Conservation (phyloP, 2,888 invertebrate genomes). For the Polyploca ridens region DNA sequence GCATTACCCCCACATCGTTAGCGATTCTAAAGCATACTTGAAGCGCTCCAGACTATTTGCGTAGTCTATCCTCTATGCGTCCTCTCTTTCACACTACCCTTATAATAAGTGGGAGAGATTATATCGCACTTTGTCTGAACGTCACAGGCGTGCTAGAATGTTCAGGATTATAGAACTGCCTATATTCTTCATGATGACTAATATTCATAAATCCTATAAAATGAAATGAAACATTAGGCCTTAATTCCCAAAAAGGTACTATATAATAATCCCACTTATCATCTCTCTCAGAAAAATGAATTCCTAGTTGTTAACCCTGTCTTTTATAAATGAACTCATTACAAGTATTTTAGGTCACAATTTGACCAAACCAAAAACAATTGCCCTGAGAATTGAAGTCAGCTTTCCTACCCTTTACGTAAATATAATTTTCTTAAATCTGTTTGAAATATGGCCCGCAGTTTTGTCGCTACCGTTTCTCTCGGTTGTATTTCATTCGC, state of each 20-base stretch:
- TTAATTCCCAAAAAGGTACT: background rate
- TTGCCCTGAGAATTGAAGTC: background rate
- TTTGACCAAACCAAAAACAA: background rate
- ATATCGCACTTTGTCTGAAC: conserved; percentile 34
- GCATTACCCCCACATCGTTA: conserved; percentile 59
- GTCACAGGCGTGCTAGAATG: conserved; percentile 22
- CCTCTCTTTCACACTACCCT: conserved; percentile 19
- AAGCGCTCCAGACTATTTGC: conserved; percentile 52
- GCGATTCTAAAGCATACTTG: conserved; percentile 51
- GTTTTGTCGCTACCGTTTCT: conserved; percentile 7
- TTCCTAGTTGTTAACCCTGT: too few species aligned
- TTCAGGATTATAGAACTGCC: background rate
- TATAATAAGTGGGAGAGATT: conserved; percentile 25
- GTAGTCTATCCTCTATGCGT: conserved; percentile 32
- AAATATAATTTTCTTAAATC: background rate
- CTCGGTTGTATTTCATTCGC: background rate
- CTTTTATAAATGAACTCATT: too few species aligned
- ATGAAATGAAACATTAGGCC: background rate
- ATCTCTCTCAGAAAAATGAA: too few species aligned
- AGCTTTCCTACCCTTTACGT: background rate
- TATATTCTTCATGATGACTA: background rate
- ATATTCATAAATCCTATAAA: background rate
- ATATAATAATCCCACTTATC: too few species aligned
- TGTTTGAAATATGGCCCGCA: conserved; percentile 1
- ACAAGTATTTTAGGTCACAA: too few species aligned